Percentiles rank a stretch among this genome's conserved stretches.
Evolutionary conservation across 2,113 vertebrate genomes (phyloP).

Genomic region (Xenus cinereus): DNA sequence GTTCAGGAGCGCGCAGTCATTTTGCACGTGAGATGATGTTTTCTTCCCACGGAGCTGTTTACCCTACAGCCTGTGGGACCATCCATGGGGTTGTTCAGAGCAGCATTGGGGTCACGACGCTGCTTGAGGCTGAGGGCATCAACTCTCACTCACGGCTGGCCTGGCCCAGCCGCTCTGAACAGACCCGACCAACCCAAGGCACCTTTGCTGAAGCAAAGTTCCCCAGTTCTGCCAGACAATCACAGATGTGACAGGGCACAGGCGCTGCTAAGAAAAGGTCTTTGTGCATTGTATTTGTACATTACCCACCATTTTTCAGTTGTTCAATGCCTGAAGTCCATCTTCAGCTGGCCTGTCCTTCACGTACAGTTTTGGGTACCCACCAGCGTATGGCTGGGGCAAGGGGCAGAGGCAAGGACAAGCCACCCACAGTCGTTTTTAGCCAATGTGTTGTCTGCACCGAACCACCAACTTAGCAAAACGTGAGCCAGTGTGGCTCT

Average conservation of each 20-base stretch:
- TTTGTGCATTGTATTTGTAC: not conserved
- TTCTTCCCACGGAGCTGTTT: not conserved
- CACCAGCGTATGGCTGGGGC: not conserved
- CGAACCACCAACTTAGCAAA: not conserved
- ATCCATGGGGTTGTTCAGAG: too few species aligned
- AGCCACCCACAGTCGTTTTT: not conserved
- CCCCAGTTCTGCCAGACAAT: not conserved
- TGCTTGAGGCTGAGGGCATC: not conserved
- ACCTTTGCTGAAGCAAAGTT: not conserved
- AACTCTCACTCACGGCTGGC: not conserved
- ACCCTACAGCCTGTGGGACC: not conserved
- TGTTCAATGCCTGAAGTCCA: not conserved
- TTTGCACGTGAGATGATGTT: not conserved
- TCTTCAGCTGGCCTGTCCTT: not conserved
- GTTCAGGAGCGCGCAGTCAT: rapidly evolving
- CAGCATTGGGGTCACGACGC: rapidly evolving
- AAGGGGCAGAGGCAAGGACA: not conserved
- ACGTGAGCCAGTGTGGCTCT: not conserved
- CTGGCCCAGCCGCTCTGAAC: rapidly evolving
- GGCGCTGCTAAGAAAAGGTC: not conserved
- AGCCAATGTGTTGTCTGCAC: not conserved
- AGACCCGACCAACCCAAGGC: rapidly evolving
- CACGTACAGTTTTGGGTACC: not conserved
- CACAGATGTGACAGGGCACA: not conserved
- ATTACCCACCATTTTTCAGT: not conserved